Percentiles rank a stretch among this genome's conserved stretches.
Conservation (phyloP, 2,888 invertebrate species). For the Archaeoteleia sp. region DNA sequence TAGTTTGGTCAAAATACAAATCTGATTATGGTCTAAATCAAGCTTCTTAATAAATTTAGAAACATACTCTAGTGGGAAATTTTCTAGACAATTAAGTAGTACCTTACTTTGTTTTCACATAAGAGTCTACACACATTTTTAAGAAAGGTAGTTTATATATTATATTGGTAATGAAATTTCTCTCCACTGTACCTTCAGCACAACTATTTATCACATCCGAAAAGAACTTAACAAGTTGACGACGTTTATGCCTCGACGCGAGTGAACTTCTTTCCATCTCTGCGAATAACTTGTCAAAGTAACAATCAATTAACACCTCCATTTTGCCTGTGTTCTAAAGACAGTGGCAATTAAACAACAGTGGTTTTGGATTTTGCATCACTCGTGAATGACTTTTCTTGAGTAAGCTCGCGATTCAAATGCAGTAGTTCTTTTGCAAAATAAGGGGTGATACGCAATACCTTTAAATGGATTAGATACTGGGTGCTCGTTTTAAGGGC, state of each 20-base stretch:
- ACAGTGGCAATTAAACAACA: background rate
- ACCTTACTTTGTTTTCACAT: too few relatives aligned
- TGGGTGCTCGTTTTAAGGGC: conserved; percentile 60
- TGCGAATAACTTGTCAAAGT: conserved; percentile 85
- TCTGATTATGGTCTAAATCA: too few relatives aligned
- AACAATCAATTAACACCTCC: conserved; percentile 87
- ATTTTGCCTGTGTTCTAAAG: conserved; percentile 72
- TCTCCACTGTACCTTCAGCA: conserved; percentile 75
- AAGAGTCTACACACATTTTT: too few relatives aligned
- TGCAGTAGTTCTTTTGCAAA: conserved; percentile 48
- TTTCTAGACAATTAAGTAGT: too few relatives aligned
- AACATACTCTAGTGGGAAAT: too few relatives aligned
- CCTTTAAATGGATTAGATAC: conserved; percentile 67
- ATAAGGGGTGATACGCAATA: conserved; percentile 39
- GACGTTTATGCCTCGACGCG: conserved; percentile 83
- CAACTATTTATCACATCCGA: conserved; percentile 87
- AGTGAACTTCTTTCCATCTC: conserved; percentile 84
- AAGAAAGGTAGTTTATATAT: too few relatives aligned
- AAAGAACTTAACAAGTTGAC: conserved; percentile 85
- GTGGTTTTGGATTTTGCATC: background rate
- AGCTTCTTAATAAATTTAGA: background rate
- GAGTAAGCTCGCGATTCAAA: conserved; percentile 51
- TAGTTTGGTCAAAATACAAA: too few relatives aligned
- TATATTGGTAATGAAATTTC: too few relatives aligned
- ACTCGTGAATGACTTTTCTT: conserved; percentile 15